These are phyloP conservation scores for Achlya flavicornis DNA, from an alignment of 2,888 invertebrate species.

Conservation along the genomic window DNA sequence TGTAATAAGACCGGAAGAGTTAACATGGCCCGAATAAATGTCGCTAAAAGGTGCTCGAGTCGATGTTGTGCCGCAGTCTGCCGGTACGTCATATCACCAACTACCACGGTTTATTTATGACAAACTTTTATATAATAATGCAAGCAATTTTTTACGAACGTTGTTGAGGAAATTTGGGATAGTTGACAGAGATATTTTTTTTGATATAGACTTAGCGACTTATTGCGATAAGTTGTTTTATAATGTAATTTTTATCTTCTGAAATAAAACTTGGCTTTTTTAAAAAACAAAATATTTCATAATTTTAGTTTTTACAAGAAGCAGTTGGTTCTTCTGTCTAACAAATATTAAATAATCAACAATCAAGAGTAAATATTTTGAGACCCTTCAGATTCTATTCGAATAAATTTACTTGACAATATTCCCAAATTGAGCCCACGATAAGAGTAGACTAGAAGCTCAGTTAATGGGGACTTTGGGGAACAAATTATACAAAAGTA, in stretches of 20 bases:
- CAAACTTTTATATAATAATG: conserved; percentile 9
- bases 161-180: background rate
- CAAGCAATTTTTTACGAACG: conserved; percentile 1
- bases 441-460: conserved; percentile 36
- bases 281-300: background rate
- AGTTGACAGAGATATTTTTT: background rate
- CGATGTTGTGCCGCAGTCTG: conserved; percentile 15
- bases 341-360: conserved; percentile 45
- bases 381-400: conserved; percentile 38
- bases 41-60: conserved; percentile 31
- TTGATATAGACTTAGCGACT: background rate
- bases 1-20: no score
- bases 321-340: conserved; percentile 17
- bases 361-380: conserved; percentile 42
- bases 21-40: conserved; percentile 31
- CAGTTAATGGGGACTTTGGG: conserved; percentile 26
- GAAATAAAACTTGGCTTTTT: no score
- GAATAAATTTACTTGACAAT: conserved; percentile 50
- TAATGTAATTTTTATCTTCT: no score
- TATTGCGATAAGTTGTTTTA: no score
- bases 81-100: conserved; percentile 1
- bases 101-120: conserved; percentile 8
- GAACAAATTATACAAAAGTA: conserved; percentile 26
- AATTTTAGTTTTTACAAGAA: conserved; percentile 17
- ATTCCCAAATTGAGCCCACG: conserved; percentile 45